Evolutionary conservation across 1,140 invertebrate genomes (phyloP).

Genomic region (Bactericera cockerelli): DNA sequence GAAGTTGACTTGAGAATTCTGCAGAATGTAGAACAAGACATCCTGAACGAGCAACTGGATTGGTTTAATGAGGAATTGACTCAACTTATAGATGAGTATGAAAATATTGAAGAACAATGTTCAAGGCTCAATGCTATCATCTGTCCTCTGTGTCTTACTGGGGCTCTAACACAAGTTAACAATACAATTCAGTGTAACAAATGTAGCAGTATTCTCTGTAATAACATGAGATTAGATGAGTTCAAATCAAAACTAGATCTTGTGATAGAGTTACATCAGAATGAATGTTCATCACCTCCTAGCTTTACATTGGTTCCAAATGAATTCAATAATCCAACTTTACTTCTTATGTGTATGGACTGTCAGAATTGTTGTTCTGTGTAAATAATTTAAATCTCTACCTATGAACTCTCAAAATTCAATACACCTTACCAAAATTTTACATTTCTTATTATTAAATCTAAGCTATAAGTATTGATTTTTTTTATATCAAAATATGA

Average conservation of each 20-base stretch:
- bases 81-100: neutral
- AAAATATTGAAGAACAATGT: conserved; percentile 1
- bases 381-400: too few species aligned
- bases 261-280: neutral
- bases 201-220: neutral
- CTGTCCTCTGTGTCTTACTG: conserved; percentile 1
- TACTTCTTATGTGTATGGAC: neutral
- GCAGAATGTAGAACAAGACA: neutral
- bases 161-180: neutral
- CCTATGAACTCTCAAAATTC: too few species aligned
- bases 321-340: neutral
- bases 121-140: neutral
- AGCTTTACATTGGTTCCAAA: neutral
- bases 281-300: neutral
- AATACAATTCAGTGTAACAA: neutral
- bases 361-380: conserved; percentile 2
- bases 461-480: too few species aligned
- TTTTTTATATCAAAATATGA: too few species aligned
- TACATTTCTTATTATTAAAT: too few species aligned
- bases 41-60: neutral
- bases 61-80: conserved; percentile 3
- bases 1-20: neutral
- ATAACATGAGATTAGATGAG: neutral
- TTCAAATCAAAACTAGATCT: neutral
- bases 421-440: too few species aligned